Evolutionary conservation across 2,797 vertebrate species (phyloP).

Genomic region (Notolabrus celidotus): DNA sequence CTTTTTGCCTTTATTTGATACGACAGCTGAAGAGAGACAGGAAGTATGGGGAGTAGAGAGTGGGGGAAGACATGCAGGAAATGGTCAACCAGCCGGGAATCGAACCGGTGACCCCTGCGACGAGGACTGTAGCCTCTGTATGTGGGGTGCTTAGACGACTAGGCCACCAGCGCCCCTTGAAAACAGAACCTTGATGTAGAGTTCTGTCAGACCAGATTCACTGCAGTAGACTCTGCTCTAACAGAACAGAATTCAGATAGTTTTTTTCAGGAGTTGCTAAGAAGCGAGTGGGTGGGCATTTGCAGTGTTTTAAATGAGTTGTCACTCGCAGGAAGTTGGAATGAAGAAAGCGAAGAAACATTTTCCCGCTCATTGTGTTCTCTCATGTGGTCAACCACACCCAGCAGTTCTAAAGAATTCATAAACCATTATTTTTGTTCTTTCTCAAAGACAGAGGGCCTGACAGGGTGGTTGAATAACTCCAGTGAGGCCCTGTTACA

Average conservation of each 20-base stretch:
- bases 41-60: too few species aligned
- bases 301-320: conserved; percentile 8
- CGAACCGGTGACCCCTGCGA: too few species aligned
- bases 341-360: conserved; percentile 38
- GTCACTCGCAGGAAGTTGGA: conserved; percentile 61
- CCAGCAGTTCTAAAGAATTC: conserved; percentile 28
- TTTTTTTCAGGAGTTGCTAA: background rate
- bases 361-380: conserved; percentile 61
- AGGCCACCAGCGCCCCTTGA: too few species aligned
- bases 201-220: background rate
- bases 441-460: background rate
- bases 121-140: too few species aligned
- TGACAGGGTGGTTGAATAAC: background rate
- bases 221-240: background rate
- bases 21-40: too few species aligned
- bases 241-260: conserved; percentile 20
- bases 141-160: too few species aligned
- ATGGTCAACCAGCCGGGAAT: too few species aligned
- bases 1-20: too few species aligned
- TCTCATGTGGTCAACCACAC: conserved; percentile 41
- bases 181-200: background rate
- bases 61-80: too few species aligned
- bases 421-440: conserved; percentile 7
- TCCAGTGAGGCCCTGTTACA: conserved; percentile 8
- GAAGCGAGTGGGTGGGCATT: conserved; percentile 33